Evolutionary conservation across 1,140 invertebrate species (phyloP), one percentile per base, ranked within the genome.

Genomic region (Trichonephila inaurata): DNA sequence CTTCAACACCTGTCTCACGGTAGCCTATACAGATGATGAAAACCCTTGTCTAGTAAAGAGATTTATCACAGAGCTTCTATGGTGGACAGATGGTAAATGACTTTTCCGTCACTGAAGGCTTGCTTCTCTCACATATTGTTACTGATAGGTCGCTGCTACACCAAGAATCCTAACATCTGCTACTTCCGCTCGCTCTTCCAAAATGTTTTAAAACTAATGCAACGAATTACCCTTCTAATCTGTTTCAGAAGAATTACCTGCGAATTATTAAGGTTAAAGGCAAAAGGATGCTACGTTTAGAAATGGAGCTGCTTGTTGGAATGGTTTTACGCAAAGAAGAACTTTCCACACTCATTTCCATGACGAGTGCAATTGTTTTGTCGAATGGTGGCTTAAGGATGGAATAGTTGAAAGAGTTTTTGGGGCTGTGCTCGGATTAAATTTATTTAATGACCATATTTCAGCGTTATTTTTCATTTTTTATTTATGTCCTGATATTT

Each of bases 91-190:
- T n/a, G 61, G 33, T 89, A 89, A 89, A 89, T 89, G 87, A 89
- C 87, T 89, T 89, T 89, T 89, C 87, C 40, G 87, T 64, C 87
- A 89, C 12, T 62, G 28, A 28, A 19, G 33, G 24, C n/a, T 58
- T 61, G 5, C 85, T n/a, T 6, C 83, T 61, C 16, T 21, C 85
- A 24, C 61, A 18, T n/a, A 89, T 69, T 89, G 87, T 89, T 89
- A 69, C 61, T 69, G 61, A 89, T n/a, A 89, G 28, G 87, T 40
- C 60, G 24, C n/a, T 69, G 87, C 51, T 51, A 51, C 51, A 51
- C 51, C 61, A 66, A 51, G 87, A 89, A 89, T 66, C 87, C 60
- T 51, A 89, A 89, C 87, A 89, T 89, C 87, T 89, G 83, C 83
- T 86, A 44, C n/a, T 86, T 86, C 83, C 83, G 33, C 61, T 51